phyloP scores from a whole-genome alignment of 2,113 vertebrate species.

The Neolamprologus kungweensis region DNA sequence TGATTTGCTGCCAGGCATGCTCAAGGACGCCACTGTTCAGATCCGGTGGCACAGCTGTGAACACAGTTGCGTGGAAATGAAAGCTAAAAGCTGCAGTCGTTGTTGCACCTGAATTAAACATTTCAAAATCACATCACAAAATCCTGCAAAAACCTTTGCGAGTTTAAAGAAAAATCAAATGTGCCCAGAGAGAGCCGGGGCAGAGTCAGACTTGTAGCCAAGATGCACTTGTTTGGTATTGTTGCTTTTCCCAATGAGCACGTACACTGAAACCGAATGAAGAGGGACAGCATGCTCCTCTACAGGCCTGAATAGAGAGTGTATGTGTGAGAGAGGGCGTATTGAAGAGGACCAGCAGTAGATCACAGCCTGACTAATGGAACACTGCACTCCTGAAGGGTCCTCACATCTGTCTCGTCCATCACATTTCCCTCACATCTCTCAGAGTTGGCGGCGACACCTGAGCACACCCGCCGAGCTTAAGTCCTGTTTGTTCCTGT shows the following conservation, averaged over 20 bases:
- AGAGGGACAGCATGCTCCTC: neutral
- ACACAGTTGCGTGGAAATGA: neutral
- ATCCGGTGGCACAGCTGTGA: neutral
- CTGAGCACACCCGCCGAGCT: neutral
- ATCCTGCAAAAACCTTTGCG: neutral
- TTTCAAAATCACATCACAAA: neutral
- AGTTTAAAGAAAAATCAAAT: neutral
- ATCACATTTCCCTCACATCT: constrained; percentile 12
- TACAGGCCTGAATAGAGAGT: neutral
- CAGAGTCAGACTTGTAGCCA: neutral
- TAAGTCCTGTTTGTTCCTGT: neutral
- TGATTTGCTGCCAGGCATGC: constrained; percentile 13
- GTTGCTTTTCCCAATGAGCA: neutral
- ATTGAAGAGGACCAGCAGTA: constrained; percentile 13
- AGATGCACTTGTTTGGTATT: neutral
- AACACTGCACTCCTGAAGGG: constrained; percentile 28
- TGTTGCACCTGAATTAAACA: neutral
- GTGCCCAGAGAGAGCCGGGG: neutral
- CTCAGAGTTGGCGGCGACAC: neutral
- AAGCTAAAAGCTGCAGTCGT: neutral
- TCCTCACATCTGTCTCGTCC: constrained; percentile 30
- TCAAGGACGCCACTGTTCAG: constrained; percentile 21
- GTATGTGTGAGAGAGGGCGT: neutral
- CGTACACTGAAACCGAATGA: neutral
- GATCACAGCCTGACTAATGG: constrained; percentile 44